Evolutionary conservation across 1,140 invertebrate species (phyloP), one percentile per base, ranked within the genome.

Genomic region (Caenorhabditis brenneri): DNA sequence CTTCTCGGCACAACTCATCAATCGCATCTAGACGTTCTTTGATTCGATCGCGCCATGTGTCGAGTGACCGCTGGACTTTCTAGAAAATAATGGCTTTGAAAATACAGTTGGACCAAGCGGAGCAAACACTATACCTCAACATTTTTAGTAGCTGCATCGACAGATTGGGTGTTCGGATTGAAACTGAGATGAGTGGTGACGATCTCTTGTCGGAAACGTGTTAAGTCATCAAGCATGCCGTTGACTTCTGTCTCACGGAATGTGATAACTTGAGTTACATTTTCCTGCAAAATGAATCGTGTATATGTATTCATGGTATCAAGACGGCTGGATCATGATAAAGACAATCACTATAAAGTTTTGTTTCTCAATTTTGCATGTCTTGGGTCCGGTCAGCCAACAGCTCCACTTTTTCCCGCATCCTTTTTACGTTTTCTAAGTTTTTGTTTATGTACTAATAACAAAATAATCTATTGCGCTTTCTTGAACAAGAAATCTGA

Each of bases 1-100:
- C 65, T 51, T 84, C 81, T 15, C 46, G 39, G 49, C 84, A 86
- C 7, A 86, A 48, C 24, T 58, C 27, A 39, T 86, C 85, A 36
- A 81, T 78, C 29, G 55, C 85, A 39, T 84, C 82, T 4, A 86
- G 51, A 19, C 82, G 46, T 19, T 42, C 46, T 29, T 83, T 83
- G 69, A 83, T 65, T n/a, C 49, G n/a, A 27, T 79, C 82, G 19
- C 82, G 22, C 82, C 82, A 83, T 33, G 82, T 22, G 58, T 83
- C 82, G 3, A 83, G 42, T 2, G 69, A 79, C 1, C 79, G 48
- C 24, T 83, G 79, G 22, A 83, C 24, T 33, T 83, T 83, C 82
- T 83, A 33, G 39, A 83, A n/a, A 33, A 65, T 19, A 19, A 31
- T 5, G 9, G 4, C 33, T 65, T 19, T 6, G 39, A 42, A 27